Conservation (phyloP, 2,888 invertebrate genomes). For the Tanypteryx hageni region DNA sequence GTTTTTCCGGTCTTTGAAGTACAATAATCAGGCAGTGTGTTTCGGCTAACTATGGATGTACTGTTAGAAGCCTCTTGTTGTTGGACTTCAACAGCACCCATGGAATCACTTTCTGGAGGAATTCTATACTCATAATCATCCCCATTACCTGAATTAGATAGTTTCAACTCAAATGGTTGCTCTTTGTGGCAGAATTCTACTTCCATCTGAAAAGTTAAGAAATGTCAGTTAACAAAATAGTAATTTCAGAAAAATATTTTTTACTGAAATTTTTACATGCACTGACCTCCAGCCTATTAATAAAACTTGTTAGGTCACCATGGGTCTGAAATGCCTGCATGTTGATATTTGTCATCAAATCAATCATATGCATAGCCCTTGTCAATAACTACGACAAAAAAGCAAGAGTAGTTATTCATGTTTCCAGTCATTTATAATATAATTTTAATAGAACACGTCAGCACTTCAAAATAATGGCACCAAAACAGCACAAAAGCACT, state of each 20-base stretch:
- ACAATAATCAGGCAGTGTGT: slow-evolving; percentile 56
- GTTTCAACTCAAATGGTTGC: slow-evolving; percentile 84
- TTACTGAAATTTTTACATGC: not conserved
- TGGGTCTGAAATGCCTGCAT: slow-evolving; percentile 91
- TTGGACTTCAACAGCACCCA: slow-evolving; percentile 66
- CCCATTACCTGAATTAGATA: slow-evolving; percentile 68
- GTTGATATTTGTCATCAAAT: slow-evolving; percentile 92
- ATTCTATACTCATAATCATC: slow-evolving; percentile 42
- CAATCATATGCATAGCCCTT: slow-evolving; percentile 92
- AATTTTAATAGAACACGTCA: not conserved
- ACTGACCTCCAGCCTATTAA: slow-evolving; percentile 85
- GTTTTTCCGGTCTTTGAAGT: slow-evolving; percentile 75
- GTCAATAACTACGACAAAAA: slow-evolving; percentile 84
- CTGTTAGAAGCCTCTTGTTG: slow-evolving; percentile 65
- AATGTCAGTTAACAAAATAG: not conserved
- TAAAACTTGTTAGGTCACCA: slow-evolving; percentile 87
- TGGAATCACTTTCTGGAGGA: not conserved
- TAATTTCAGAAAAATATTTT: not conserved
- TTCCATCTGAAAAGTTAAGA: slow-evolving; percentile 79
- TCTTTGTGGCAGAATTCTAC: slow-evolving; percentile 86
- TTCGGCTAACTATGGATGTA: slow-evolving; percentile 68
- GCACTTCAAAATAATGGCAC: slow-evolving; percentile 26
- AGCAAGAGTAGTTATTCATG: slow-evolving; percentile 61
- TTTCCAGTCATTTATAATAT: slow-evolving; percentile 18
- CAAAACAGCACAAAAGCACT: slow-evolving; percentile 55